Percentiles rank a stretch among this genome's conserved stretches.
These are phyloP conservation scores for Eudasyphora cyanicolor DNA, from an alignment of 2,888 invertebrate species.

Conservation along the genomic window DNA sequence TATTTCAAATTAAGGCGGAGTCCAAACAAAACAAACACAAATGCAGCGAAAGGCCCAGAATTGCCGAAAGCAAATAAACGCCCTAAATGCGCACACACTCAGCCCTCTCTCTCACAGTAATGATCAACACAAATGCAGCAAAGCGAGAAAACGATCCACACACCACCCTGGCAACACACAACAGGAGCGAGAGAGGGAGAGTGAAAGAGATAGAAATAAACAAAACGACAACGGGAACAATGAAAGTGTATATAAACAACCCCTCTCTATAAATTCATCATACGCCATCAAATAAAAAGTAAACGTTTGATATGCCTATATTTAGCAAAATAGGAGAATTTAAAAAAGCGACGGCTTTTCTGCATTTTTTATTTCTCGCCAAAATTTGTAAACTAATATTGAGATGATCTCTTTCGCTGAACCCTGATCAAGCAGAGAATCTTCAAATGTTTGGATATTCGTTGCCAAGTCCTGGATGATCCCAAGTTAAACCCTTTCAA, in stretches of 20 bases:
- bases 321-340: neutral
- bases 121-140: neutral
- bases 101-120: neutral
- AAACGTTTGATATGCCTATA: neutral
- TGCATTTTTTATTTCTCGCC: neutral
- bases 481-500: constrained; percentile 37
- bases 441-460: constrained; percentile 28
- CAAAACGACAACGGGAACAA: constrained; percentile 34
- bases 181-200: neutral
- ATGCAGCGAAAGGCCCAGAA: constrained; percentile 32
- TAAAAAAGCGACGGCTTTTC: constrained; percentile 45
- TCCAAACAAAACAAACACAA: constrained; percentile 44
- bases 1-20: constrained; percentile 62
- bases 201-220: neutral
- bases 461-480: constrained; percentile 30
- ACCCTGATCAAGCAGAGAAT: neutral
- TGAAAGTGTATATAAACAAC: neutral
- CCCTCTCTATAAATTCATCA: no score
- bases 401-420: neutral
- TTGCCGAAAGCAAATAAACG: constrained; percentile 52
- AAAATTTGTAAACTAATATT: neutral
- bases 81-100: constrained; percentile 43
- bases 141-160: neutral
- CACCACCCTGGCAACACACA: neutral
- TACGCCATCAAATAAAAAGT: neutral